These are phyloP conservation scores for Ferrisia virgata DNA, from an alignment of 2,888 invertebrate genomes.

Conservation along the genomic window DNA sequence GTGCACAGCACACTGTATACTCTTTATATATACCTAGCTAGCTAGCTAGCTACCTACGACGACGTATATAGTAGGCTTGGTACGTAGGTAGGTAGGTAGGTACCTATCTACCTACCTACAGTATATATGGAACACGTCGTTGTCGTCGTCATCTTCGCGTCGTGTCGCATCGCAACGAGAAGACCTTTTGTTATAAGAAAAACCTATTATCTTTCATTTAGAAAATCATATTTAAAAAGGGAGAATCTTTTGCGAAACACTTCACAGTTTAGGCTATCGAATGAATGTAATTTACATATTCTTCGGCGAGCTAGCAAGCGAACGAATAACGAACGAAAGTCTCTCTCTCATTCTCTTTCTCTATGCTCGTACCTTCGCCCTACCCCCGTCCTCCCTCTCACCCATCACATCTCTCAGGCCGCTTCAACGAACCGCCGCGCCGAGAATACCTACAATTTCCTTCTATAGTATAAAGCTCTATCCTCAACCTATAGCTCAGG, in stretches of 20 bases:
- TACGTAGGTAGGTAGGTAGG: too few relatives aligned
- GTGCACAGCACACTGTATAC: too few relatives aligned
- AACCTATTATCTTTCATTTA: constrained; percentile 38
- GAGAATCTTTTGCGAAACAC: constrained; percentile 11
- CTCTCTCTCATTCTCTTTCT: not conserved
- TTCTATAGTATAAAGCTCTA: not conserved
- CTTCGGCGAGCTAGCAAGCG: not conserved
- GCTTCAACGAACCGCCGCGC: not conserved
- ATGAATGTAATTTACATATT: constrained; percentile 27
- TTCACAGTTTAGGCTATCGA: constrained; percentile 28
- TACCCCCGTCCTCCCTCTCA: not conserved
- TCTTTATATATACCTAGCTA: too few relatives aligned
- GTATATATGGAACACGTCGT: constrained; percentile 16
- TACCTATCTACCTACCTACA: too few relatives aligned
- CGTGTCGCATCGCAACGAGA: too few relatives aligned
- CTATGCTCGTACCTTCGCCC: too few relatives aligned
- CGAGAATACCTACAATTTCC: not conserved
- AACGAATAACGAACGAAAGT: not conserved
- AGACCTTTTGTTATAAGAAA: constrained; percentile 39
- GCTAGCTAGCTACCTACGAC: too few relatives aligned
- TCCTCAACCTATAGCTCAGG: not conserved
- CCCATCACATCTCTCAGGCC: not conserved
- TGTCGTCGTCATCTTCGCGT: too few relatives aligned
- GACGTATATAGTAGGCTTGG: too few relatives aligned
- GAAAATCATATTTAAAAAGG: constrained; percentile 27